Evolutionary conservation across 2,113 vertebrate species (phyloP), one percentile per base, ranked within the genome.

Genomic region (Chlorodrepanis virens): DNA sequence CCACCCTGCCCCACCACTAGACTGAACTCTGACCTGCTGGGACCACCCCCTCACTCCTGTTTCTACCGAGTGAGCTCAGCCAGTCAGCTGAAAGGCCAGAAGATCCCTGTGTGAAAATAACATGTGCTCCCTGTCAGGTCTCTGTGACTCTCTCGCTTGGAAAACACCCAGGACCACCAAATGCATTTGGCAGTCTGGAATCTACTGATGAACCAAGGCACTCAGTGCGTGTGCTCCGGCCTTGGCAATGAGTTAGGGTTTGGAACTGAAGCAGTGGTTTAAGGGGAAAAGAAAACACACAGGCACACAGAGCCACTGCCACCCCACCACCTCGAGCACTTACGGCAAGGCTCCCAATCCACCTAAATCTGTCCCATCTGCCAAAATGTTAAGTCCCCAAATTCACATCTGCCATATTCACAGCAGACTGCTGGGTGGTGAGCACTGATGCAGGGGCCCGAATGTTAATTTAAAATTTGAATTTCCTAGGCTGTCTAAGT

Each of bases 91-190:
- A 65, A 88, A 93, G 14, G 76, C 96, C 97, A 97, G 86, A 93
- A 94, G 79, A 85, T 88, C 91, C 83, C 6, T 82, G 79, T 95
- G 92, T 95, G 94, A 97, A 97, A 97, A 96, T 69, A 92, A 92
- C 44, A 96, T 53, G 70, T 3, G 18, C 29, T 17, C 87, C 67
- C 90, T 23, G 9, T 95, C 94, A 96, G 95, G 85, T 94, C 95
- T 87, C 94, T 89, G 93, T 76, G 81, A 77, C 64, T 94, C 89
- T 70, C 83, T 93, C 39, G 9, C 50, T 68, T 98, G 97, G 96
- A 97, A 35, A 67, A 69, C 54, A 89, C 97, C 93, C 96, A 97
- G 98, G 97, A 98, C 93, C 93, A 98, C 97, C 96, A 97, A 97
- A 97, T 49, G 94, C 79, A 93, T n/a, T 56, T 95, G 86, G 83